phyloP scores from a whole-genome alignment of 2,888 invertebrate genomes.

The Aspidiotus rigidus region DNA sequence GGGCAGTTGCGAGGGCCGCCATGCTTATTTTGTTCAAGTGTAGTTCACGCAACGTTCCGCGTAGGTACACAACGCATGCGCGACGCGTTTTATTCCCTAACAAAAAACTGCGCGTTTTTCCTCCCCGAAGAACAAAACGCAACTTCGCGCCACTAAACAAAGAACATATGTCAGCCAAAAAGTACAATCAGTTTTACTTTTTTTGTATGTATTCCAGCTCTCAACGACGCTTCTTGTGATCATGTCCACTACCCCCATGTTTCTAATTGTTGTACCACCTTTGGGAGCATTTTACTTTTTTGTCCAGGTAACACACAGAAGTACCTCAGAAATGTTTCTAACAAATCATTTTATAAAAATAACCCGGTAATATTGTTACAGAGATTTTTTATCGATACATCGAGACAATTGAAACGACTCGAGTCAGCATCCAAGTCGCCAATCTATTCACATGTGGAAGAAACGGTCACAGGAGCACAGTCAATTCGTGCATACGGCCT shows the following conservation, averaged over 20 bases:
- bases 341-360: too few relatives aligned
- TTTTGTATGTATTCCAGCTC: constrained; percentile 52
- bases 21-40: too few relatives aligned
- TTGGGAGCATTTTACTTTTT: constrained; percentile 74
- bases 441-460: constrained; percentile 93
- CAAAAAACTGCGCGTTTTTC: too few relatives aligned
- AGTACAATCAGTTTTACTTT: too few relatives aligned
- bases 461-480: constrained; percentile 66
- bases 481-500: constrained; percentile 80
- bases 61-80: too few relatives aligned
- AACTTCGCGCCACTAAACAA: too few relatives aligned
- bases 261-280: constrained; percentile 67
- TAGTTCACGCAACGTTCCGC: too few relatives aligned
- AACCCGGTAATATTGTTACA: constrained; percentile 45
- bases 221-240: constrained; percentile 78
- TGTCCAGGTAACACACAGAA: constrained; percentile 48
- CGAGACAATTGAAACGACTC: constrained; percentile 84
- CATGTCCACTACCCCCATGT: constrained; percentile 73
- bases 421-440: constrained; percentile 91
- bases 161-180: too few relatives aligned
- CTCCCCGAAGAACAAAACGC: too few relatives aligned
- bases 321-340: too few relatives aligned
- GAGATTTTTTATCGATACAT: constrained; percentile 88
- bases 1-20: too few relatives aligned
- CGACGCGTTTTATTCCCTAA: too few relatives aligned